Percentiles rank a stretch among this genome's conserved stretches.
phyloP scores from a whole-genome alignment of 2,113 vertebrate species.

The Tragelaphus scriptus region DNA sequence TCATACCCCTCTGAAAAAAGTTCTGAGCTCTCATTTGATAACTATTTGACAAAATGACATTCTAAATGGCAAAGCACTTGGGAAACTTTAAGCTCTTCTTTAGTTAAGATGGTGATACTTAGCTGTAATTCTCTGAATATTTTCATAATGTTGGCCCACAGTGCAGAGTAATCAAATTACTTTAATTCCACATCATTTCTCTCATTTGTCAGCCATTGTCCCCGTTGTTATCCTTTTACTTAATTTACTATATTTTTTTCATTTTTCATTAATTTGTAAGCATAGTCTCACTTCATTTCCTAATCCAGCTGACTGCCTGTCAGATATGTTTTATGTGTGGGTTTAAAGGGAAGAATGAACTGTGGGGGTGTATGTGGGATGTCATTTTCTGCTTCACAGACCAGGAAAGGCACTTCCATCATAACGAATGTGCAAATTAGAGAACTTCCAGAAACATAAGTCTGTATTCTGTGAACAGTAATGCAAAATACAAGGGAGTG shows the following conservation, averaged over 20 bases:
- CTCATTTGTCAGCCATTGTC: not conserved
- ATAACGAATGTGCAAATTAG: slow-evolving; percentile 27
- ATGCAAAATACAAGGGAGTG: not conserved
- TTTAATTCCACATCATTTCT: not conserved
- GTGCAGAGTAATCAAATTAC: not conserved
- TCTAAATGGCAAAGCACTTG: not conserved
- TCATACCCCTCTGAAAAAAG: not conserved
- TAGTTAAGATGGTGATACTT: not conserved
- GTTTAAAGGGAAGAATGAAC: not conserved
- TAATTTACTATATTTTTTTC: not conserved
- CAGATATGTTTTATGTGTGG: not conserved
- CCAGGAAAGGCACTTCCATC: not conserved
- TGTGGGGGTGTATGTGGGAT: not conserved
- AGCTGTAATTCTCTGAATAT: not conserved
- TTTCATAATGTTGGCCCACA: not conserved
- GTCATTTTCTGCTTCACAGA: not conserved
- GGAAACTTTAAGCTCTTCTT: not conserved
- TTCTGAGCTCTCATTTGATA: not conserved
- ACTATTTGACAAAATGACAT: not conserved
- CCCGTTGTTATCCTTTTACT: not conserved
- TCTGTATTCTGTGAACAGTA: slow-evolving; percentile 1
- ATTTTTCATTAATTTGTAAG: slow-evolving; percentile 12
- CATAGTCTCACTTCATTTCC: not conserved
- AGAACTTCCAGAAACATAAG: slow-evolving; percentile 11
- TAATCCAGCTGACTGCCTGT: not conserved